These are phyloP conservation scores for Panagrolaimus sp. DNA, from an alignment of 1,140 invertebrate species.

Conservation along the genomic window DNA sequence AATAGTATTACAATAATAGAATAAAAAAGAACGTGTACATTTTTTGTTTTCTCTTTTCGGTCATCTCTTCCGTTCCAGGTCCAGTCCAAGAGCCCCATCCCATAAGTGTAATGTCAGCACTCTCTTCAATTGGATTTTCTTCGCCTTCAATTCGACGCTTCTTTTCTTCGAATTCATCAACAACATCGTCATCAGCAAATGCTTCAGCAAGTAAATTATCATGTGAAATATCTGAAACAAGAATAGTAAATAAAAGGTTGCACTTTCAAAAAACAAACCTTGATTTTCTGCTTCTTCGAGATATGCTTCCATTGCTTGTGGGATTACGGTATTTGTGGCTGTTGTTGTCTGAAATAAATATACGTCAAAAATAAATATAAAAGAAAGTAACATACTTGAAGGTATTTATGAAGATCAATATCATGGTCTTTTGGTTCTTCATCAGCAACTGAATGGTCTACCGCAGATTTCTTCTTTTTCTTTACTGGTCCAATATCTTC, in stretches of 20 bases:
- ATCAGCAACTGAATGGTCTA: too few relatives aligned
- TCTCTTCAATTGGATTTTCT: constrained; percentile 65
- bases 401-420: constrained; percentile 9
- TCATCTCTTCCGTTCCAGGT: constrained; percentile 66
- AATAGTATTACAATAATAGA: constrained; percentile 61
- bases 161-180: constrained; percentile 71
- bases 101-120: constrained; percentile 74
- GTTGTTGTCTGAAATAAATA: too few relatives aligned
- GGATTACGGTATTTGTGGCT: not conserved
- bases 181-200: constrained; percentile 88
- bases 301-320: not conserved
- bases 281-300: constrained; percentile 13
- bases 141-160: constrained; percentile 69
- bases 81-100: constrained; percentile 94
- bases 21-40: too few relatives aligned
- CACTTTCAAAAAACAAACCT: too few relatives aligned
- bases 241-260: too few relatives aligned
- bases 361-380: too few relatives aligned
- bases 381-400: not conserved
- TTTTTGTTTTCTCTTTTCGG: too few relatives aligned
- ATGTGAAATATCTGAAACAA: constrained; percentile 44
- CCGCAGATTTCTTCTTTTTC: not conserved
- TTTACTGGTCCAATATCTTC: not conserved
- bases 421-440: not conserved
- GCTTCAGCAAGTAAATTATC: constrained; percentile 77